These are phyloP conservation scores for Halisarca cf. caerulea DNA, from an alignment of 37 sponge, comb jelly and placozoan species.

Conservation along the genomic window DNA sequence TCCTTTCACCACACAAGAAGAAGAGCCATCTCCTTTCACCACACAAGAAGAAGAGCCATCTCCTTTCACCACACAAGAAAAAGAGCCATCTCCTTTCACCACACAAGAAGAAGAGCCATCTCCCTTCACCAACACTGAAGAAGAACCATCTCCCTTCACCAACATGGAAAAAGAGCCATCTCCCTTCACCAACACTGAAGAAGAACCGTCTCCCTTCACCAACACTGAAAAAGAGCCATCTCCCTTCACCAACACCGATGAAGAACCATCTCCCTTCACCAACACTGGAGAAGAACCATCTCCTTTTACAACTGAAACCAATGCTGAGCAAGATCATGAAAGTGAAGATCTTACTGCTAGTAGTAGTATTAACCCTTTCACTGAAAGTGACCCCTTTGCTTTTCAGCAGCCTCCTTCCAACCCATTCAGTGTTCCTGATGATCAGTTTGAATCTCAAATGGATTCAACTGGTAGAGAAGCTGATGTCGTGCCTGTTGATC, in stretches of 20 bases:
- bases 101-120: background rate
- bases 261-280: background rate
- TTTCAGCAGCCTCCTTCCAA: background rate
- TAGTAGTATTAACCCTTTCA: background rate
- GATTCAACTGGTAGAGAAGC: background rate
- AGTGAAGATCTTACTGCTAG: background rate
- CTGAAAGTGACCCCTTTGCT: background rate
- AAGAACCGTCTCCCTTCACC: background rate
- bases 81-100: background rate
- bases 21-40: background rate
- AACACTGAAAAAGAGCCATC: background rate
- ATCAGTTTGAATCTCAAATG: too few species aligned
- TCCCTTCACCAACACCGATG: background rate
- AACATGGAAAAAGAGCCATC: background rate
- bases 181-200: background rate
- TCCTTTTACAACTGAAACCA: background rate
- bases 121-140: background rate
- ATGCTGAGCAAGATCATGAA: background rate
- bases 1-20: background rate
- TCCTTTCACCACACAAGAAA: background rate
- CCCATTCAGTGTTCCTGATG: background rate
- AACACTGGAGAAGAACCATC: background rate
- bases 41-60: background rate
- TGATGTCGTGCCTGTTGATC: background rate
- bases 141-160: slow-evolving; percentile 2